Percentiles rank a stretch among this genome's conserved stretches.
Evolutionary conservation across 2,797 vertebrate species (phyloP).

Genomic region (Myioborus miniatus): DNA sequence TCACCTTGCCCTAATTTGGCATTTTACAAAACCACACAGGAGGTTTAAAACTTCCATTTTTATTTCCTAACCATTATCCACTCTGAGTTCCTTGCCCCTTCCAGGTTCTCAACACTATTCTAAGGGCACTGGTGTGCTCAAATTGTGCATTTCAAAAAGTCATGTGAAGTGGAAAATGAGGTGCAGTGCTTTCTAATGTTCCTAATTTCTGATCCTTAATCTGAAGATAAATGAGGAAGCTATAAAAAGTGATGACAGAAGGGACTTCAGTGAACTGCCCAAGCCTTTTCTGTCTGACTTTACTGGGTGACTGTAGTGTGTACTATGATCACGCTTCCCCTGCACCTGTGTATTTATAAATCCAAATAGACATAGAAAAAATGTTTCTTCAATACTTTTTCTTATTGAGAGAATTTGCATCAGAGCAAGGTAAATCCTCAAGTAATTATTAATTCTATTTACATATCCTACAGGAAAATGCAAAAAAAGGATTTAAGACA

Average conservation of each 20-base stretch:
- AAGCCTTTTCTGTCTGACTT: not conserved
- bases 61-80: not conserved
- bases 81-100: fast-evolving
- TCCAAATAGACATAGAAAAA: not conserved
- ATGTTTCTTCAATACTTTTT: not conserved
- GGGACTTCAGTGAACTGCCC: not conserved
- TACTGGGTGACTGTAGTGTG: not conserved
- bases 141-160: not conserved
- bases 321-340: not conserved
- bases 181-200: not conserved
- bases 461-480: not conserved
- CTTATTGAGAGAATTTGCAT: not conserved
- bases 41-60: not conserved
- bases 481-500: not conserved
- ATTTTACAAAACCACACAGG: not conserved
- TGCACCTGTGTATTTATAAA: not conserved
- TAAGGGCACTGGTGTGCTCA: not conserved
- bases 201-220: not conserved
- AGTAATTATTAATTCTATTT: not conserved
- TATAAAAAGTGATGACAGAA: not conserved
- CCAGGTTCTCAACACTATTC: not conserved
- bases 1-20: not conserved
- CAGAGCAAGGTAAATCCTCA: not conserved
- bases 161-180: not conserved
- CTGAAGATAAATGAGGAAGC: not conserved